A percentile compares a stretch with the other conserved stretches of the same genome.
phyloP scores from a whole-genome alignment of 2,797 vertebrate genomes.

The Liasis olivaceus region DNA sequence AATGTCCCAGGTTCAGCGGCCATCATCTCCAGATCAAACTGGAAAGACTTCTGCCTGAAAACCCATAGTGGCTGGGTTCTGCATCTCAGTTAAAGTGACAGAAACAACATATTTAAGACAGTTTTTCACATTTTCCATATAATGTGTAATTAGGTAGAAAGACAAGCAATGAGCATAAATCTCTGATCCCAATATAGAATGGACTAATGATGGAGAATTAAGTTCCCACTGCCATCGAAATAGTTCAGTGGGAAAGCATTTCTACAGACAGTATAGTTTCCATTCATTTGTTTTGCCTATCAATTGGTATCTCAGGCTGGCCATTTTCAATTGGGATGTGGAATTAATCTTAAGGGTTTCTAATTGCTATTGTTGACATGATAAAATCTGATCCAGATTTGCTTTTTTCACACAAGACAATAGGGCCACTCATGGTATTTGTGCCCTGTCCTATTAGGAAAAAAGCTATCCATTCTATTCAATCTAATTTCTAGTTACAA shows the following conservation, averaged over 20 bases:
- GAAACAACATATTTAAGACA: no score
- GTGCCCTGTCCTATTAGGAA: not conserved
- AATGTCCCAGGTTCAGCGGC: no score
- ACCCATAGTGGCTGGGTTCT: no score
- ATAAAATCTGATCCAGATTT: not conserved
- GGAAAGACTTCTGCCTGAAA: no score
- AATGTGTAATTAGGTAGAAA: no score
- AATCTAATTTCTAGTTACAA: not conserved
- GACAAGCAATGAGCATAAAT: no score
- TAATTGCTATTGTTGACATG: not conserved
- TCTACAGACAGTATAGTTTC: not conserved
- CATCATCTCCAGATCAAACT: no score
- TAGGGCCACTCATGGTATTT: not conserved
- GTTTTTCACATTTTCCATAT: no score
- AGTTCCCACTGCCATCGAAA: no score
- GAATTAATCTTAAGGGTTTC: not conserved
- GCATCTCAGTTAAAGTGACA: no score
- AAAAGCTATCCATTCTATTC: not conserved
- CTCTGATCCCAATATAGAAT: no score
- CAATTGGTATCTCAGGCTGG: not conserved
- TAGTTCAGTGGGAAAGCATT: not conserved
- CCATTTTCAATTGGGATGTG: not conserved
- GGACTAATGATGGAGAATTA: no score
- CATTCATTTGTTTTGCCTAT: not conserved
- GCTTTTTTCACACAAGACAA: not conserved